A percentile compares a stretch with the other conserved stretches of the same genome.
Conservation (phyloP, 1,140 invertebrate species). For the Agraylea sexmaculata region DNA sequence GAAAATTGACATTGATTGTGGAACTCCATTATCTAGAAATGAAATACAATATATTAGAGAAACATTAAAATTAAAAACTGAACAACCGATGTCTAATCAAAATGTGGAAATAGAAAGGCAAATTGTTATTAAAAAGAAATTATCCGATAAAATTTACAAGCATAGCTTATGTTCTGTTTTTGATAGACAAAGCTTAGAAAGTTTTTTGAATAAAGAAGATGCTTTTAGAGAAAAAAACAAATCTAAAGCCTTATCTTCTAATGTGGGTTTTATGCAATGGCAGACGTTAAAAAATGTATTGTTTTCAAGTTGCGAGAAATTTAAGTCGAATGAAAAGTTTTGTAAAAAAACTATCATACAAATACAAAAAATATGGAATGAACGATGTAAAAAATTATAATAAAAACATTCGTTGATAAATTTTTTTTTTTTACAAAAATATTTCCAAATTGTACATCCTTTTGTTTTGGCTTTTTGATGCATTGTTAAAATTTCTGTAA, state of each 20-base stretch:
- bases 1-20: not conserved
- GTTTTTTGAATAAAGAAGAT: constrained; percentile 33
- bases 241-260: constrained; percentile 26
- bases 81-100: not conserved
- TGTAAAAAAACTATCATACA: constrained; percentile 7
- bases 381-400: too few species aligned
- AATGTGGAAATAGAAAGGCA: not conserved
- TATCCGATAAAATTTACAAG: not conserved
- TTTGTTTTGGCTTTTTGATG: too few species aligned
- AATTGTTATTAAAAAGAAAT: not conserved
- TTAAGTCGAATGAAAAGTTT: constrained; percentile 5
- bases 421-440: too few species aligned
- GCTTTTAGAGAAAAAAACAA: constrained; percentile 26
- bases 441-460: too few species aligned
- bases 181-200: constrained; percentile 23
- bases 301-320: constrained; percentile 4
- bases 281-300: constrained; percentile 17
- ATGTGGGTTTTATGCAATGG: constrained; percentile 38
- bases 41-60: constrained; percentile 8
- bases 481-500: too few species aligned
- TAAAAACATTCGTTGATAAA: too few species aligned
- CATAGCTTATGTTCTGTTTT: constrained; percentile 19
- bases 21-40: not conserved
- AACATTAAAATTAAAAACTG: constrained; percentile 7
- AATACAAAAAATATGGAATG: constrained; percentile 11